Evolutionary conservation across 2,113 vertebrate genomes (phyloP).

Genomic region (Pseudorhombus dupliciocellatus): DNA sequence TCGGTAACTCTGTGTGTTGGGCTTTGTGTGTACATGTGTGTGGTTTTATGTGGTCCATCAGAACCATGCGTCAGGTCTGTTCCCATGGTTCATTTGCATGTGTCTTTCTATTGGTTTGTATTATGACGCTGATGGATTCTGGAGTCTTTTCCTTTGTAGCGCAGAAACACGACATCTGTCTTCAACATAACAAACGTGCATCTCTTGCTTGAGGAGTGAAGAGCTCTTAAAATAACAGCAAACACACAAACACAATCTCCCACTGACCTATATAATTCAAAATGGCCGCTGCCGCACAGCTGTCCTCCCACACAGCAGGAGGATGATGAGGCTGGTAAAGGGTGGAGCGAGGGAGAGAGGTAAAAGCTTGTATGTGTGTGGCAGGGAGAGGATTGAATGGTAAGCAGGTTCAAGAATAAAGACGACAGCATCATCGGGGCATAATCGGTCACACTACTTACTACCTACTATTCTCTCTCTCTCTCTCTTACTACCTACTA

Average conservation of each 20-base stretch:
- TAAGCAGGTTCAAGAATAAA: slow-evolving; percentile 57
- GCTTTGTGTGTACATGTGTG: slow-evolving; percentile 28
- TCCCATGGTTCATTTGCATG: slow-evolving; percentile 63
- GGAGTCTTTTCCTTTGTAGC: neutral
- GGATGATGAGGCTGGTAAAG: slow-evolving; percentile 35
- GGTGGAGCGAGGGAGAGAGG: slow-evolving; percentile 32
- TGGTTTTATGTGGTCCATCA: slow-evolving; percentile 21
- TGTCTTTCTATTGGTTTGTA: slow-evolving; percentile 36
- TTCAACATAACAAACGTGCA: slow-evolving; percentile 7
- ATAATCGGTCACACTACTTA: neutral
- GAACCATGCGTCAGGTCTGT: slow-evolving; percentile 46
- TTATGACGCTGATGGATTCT: slow-evolving; percentile 17
- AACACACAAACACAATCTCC: slow-evolving; percentile 67
- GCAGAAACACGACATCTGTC: slow-evolving; percentile 18
- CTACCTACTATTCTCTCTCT: too few species aligned
- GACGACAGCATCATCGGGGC: slow-evolving; percentile 40
- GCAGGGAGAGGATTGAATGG: slow-evolving; percentile 5
- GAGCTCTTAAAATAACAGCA: slow-evolving; percentile 38
- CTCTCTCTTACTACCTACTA: too few species aligned
- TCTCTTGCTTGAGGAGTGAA: slow-evolving; percentile 17
- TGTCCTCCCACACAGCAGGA: slow-evolving; percentile 67
- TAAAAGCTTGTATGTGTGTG: slow-evolving; percentile 12
- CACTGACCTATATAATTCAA: slow-evolving; percentile 81
- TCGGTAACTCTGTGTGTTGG: slow-evolving; percentile 72
- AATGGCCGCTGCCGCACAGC: slow-evolving; percentile 74